Percentiles rank a stretch among this genome's conserved stretches.
Evolutionary conservation across 2,888 invertebrate genomes (phyloP).

Genomic region (Aphelenchoides bicaudatus): DNA sequence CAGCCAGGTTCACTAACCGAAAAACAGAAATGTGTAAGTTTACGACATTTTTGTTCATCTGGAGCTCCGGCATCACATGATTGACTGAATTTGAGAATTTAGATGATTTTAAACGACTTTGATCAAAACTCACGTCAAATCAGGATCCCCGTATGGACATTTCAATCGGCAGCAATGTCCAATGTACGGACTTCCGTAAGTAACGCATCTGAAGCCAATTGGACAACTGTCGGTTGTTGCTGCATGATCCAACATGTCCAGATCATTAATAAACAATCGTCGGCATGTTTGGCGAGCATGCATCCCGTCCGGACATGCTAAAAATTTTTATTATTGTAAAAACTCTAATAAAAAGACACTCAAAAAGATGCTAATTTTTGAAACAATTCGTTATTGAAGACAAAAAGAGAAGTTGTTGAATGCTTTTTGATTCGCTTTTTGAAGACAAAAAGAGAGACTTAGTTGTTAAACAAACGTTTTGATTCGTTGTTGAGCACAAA

Average conservation of each 20-base stretch:
- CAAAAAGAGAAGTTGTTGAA: neutral
- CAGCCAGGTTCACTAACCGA: conserved; percentile 49
- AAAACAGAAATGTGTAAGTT: conserved; percentile 60
- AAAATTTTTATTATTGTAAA: conserved; percentile 10
- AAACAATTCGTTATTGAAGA: neutral
- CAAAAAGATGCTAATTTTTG: no score
- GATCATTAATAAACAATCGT: conserved; percentile 58
- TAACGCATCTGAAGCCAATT: conserved; percentile 51
- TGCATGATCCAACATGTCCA: conserved; percentile 58
- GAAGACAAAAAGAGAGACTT: neutral
- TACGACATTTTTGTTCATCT: conserved; percentile 55
- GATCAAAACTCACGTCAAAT: conserved; percentile 41
- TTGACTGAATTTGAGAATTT: conserved; percentile 40
- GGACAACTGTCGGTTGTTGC: conserved; percentile 56
- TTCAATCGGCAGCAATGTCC: conserved; percentile 59
- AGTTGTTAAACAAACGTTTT: neutral
- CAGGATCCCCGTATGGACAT: conserved; percentile 61
- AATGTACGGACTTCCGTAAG: conserved; percentile 60
- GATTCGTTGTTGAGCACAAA: neutral
- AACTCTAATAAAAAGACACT: neutral
- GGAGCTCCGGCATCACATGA: conserved; percentile 58
- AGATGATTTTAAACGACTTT: conserved; percentile 10
- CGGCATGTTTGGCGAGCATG: conserved; percentile 57
- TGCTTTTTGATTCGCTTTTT: neutral
- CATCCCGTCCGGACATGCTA: conserved; percentile 60